Evolutionary conservation across 2,113 vertebrate genomes (phyloP).

Genomic region (Leucoraja erinaceus): DNA sequence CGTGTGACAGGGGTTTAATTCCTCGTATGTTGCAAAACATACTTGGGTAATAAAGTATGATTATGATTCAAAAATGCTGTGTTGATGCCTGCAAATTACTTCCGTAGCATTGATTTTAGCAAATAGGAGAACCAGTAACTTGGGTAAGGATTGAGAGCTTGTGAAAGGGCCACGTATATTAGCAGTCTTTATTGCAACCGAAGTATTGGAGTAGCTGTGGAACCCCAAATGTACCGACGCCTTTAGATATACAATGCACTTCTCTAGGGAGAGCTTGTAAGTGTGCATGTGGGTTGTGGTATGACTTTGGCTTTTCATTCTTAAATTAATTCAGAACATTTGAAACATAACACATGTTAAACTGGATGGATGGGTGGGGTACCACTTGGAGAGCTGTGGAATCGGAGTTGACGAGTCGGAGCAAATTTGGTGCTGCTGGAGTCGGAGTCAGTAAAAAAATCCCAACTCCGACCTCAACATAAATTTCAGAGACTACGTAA

Average conservation of each 20-base stretch:
- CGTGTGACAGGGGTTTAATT: too few relatives aligned
- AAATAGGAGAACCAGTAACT: constrained; percentile 91
- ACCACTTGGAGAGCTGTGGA: too few relatives aligned
- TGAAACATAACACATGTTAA: constrained; percentile 75
- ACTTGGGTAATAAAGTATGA: too few relatives aligned
- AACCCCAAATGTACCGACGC: constrained; percentile 50
- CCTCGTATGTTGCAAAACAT: too few relatives aligned
- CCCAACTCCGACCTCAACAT: too few relatives aligned
- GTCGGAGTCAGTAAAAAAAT: too few relatives aligned
- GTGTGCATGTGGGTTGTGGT: constrained; percentile 80
- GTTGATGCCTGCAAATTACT: constrained; percentile 70
- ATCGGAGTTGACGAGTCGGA: too few relatives aligned
- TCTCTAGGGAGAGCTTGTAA: constrained; percentile 85
- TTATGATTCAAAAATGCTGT: too few relatives aligned
- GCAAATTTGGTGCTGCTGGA: too few relatives aligned
- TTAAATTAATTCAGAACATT: constrained; percentile 77
- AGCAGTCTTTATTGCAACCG: constrained; percentile 72
- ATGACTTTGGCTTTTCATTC: constrained; percentile 77
- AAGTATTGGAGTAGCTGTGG: constrained; percentile 72
- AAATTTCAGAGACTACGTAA: too few relatives aligned
- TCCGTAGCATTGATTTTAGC: constrained; percentile 73
- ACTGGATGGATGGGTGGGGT: constrained; percentile 70
- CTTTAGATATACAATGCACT: constrained; percentile 69
- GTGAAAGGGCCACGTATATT: constrained; percentile 76
- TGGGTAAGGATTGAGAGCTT: constrained; percentile 82